Conservation (phyloP, 2,888 invertebrate genomes). For the Oscheius sp. region DNA sequence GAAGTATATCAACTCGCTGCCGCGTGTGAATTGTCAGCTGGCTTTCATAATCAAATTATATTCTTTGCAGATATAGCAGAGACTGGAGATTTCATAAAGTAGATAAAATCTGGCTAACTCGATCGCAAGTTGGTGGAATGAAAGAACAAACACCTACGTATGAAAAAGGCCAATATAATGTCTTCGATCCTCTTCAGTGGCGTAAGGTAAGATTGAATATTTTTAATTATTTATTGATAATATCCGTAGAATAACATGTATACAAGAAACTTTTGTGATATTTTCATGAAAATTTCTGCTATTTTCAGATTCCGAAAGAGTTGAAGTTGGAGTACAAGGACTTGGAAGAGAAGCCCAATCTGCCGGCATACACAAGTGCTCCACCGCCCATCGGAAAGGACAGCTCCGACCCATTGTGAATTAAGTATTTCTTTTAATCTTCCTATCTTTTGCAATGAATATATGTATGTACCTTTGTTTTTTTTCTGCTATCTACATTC, state of each 20-base stretch:
- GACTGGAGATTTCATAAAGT: conserved; percentile 1
- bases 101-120: background rate
- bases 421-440: too few relatives aligned
- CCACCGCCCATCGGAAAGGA: background rate
- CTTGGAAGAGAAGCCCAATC: background rate
- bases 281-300: background rate
- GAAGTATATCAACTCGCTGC: conserved; percentile 3
- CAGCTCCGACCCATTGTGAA: background rate
- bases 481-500: too few relatives aligned
- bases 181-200: conserved; percentile 5
- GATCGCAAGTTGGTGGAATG: background rate
- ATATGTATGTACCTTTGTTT: too few relatives aligned
- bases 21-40: background rate
- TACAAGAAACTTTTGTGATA: too few relatives aligned
- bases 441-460: too few relatives aligned
- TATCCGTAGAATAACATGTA: too few relatives aligned
- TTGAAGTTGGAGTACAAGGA: background rate
- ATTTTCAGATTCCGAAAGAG: background rate
- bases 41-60: too few relatives aligned
- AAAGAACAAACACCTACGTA: background rate
- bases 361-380: background rate
- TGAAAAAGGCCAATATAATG: background rate
- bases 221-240: too few relatives aligned
- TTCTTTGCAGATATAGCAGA: background rate
- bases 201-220: background rate